These are phyloP conservation scores for Tursiops truncatus DNA, from an alignment of 2,113 vertebrate species.

Conservation along the genomic window DNA sequence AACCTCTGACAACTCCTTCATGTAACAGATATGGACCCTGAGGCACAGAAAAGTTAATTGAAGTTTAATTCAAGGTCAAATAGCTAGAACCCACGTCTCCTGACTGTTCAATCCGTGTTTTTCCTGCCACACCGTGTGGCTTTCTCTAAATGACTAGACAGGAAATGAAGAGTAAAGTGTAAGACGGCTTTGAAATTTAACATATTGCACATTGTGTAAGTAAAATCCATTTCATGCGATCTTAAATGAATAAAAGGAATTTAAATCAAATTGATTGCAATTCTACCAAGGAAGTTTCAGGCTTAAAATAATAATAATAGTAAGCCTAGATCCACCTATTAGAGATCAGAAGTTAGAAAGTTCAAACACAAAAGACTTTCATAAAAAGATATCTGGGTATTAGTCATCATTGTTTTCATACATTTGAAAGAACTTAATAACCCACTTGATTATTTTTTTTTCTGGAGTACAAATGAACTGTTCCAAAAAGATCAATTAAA, in stretches of 20 bases:
- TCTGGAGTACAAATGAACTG: conserved; percentile 75
- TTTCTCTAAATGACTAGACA: conserved; percentile 67
- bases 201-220: conserved; percentile 57
- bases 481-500: conserved; percentile 82
- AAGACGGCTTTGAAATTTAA: conserved; percentile 68
- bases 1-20: neutral
- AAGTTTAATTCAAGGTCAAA: conserved; percentile 63
- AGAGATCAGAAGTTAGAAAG: conserved; percentile 71
- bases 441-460: conserved; percentile 73
- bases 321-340: conserved; percentile 72
- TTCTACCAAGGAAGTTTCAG: conserved; percentile 73
- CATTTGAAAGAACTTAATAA: conserved; percentile 80
- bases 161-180: conserved; percentile 58
- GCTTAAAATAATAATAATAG: conserved; percentile 75
- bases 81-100: conserved; percentile 15
- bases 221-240: conserved; percentile 63
- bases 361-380: conserved; percentile 75
- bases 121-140: neutral
- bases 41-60: conserved; percentile 37
- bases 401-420: conserved; percentile 82
- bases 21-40: neutral
- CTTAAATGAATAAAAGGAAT: conserved; percentile 71
- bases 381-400: conserved; percentile 74
- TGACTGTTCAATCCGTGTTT: neutral
- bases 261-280: conserved; percentile 75